A percentile compares a stretch with the other conserved stretches of the same genome.
Evolutionary conservation across 1,140 invertebrate species (phyloP).

Genomic region (Plutomurus gul): DNA sequence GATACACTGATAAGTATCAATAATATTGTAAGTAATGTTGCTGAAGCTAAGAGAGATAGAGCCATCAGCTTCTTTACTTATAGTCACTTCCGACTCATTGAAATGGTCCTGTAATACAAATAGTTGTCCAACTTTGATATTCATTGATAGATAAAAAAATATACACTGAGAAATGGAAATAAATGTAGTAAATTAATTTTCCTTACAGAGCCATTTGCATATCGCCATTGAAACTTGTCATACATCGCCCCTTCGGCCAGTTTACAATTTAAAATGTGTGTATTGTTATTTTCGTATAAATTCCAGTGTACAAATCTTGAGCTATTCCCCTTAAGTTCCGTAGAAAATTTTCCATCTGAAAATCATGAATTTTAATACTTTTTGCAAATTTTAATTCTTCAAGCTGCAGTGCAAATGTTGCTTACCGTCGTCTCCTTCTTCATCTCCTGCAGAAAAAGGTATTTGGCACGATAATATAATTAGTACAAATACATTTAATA

Average conservation of each 20-base stretch:
- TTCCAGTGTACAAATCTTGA: too few relatives aligned
- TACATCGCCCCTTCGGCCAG: background rate
- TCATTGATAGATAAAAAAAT: background rate
- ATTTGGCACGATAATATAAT: too few relatives aligned
- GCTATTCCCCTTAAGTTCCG: too few relatives aligned
- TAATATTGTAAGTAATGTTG: background rate
- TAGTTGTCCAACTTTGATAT: background rate
- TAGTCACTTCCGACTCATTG: background rate
- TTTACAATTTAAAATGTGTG: background rate
- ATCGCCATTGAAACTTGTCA: background rate
- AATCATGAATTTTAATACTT: too few relatives aligned
- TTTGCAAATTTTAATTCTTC: too few relatives aligned
- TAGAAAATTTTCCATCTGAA: too few relatives aligned
- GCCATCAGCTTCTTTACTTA: background rate
- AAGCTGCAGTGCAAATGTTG: too few relatives aligned
- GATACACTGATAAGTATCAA: background rate
- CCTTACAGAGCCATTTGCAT: background rate
- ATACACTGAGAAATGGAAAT: background rate
- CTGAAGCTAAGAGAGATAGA: background rate
- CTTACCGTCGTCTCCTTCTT: too few relatives aligned
- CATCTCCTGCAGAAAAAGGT: too few relatives aligned
- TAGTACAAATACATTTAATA: too few relatives aligned
- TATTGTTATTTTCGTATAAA: too few relatives aligned
- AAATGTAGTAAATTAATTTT: background rate
- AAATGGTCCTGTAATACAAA: background rate